Base-by-base conservation (phyloP, 2,113 vertebrate genomes). In the Etheostoma cragini region DNA sequence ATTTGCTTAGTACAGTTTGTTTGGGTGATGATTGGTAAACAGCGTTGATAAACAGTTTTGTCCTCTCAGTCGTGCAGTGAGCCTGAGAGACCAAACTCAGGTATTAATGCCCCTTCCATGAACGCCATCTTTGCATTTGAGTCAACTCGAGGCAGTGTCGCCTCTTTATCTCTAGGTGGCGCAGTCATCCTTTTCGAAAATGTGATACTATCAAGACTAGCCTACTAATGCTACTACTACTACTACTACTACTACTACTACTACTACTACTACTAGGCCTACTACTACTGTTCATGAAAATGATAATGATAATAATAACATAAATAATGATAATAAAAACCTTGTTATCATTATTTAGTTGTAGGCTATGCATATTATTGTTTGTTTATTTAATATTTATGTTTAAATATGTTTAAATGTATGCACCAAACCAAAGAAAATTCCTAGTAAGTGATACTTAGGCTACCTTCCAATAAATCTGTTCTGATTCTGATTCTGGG, bases 121-220 rank as follows among this genome's bases (percentile, higher is more conserved):
- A 3, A 45, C 65, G 67, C 89, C 83, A 86, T 82, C 64, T 91
- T 84, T 76, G 38, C 0, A 0, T 6, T 26, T 72, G 1, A 42
- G 38, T 42, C 38, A 10, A 22, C 8, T 24, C 4, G 17, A 19
- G 52, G 7, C 1, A 50, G 10, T 82, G 83, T 54, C 2, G 0
- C 6, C 1, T 26, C 58, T 61, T 1, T 15, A 16, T 35, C 91
- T 24, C 72, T 30, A 87, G 89, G 53, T 80, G 89, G 85, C 87
- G 84, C 58, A 24, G 19, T 87, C 3, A 60, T 21, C 14, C 82
- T 14, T 38, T 70, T 1, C 26, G 35, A 38, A 61, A 35, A 46
- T 56, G 5, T 49, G 0, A 46, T 19, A 35, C 33, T 42, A 42
- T 42, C 2, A 11, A 11, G 10, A 35, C 30, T 3, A 4, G 30